Percentiles rank a stretch among this genome's conserved stretches.
phyloP scores from a whole-genome alignment of 2,797 vertebrate species.

The Sebastes baramenuke region DNA sequence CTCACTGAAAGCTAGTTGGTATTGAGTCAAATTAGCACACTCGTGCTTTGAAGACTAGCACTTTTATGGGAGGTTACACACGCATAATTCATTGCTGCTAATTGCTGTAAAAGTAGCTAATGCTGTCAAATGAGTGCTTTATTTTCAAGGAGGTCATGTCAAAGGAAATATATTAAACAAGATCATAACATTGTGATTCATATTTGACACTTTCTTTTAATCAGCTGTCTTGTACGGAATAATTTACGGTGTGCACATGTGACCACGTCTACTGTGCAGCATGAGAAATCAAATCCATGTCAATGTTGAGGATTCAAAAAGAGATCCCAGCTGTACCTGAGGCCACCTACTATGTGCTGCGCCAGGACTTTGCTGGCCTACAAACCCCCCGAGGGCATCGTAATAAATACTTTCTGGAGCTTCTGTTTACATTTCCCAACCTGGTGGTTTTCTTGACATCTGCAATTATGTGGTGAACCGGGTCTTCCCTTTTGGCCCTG shows the following conservation, averaged over 20 bases:
- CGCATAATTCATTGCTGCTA: slow-evolving; percentile 65
- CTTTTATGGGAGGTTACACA: slow-evolving; percentile 58
- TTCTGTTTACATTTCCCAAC: slow-evolving; percentile 76
- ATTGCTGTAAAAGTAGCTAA: slow-evolving; percentile 69
- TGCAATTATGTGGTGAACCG: slow-evolving; percentile 68
- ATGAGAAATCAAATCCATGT: slow-evolving; percentile 32
- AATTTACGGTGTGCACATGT: slow-evolving; percentile 36
- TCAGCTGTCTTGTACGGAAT: slow-evolving; percentile 40
- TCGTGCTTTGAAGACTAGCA: slow-evolving; percentile 57
- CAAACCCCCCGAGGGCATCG: slow-evolving; percentile 39
- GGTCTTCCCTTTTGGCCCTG: slow-evolving; percentile 68
- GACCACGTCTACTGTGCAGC: slow-evolving; percentile 3
- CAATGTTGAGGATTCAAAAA: slow-evolving; percentile 17
- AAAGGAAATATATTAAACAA: slow-evolving; percentile 46
- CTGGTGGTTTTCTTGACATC: slow-evolving; percentile 73
- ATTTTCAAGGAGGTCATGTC: slow-evolving; percentile 52
- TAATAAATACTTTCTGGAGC: slow-evolving; percentile 65
- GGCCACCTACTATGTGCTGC: slow-evolving; percentile 13
- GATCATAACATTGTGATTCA: slow-evolving; percentile 60
- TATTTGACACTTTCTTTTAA: slow-evolving; percentile 51
- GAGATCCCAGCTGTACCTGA: slow-evolving; percentile 3
- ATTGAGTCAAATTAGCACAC: slow-evolving; percentile 58
- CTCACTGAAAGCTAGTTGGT: slow-evolving; percentile 40
- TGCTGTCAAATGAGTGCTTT: slow-evolving; percentile 57
- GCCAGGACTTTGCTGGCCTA: slow-evolving; percentile 23